phyloP scores from a whole-genome alignment of 2,797 vertebrate species.

The Pantherophis alleghaniensis region DNA sequence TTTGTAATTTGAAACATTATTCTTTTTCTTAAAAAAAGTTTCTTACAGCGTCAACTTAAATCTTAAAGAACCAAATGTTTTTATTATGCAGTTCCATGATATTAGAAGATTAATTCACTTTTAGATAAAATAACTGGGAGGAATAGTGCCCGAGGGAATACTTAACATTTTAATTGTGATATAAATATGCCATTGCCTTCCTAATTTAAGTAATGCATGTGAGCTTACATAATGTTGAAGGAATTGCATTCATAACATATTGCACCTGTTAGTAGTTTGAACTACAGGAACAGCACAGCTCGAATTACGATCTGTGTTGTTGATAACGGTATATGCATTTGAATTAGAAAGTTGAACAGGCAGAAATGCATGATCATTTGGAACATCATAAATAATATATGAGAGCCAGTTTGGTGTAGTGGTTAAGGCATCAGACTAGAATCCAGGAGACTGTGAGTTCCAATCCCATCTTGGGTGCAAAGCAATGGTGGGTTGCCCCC shows the following conservation, averaged over 20 bases:
- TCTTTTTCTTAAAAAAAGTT: slow-evolving; percentile 35
- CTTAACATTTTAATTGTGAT: slow-evolving; percentile 69
- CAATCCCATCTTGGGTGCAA: neutral
- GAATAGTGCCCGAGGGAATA: slow-evolving; percentile 51
- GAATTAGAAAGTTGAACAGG: slow-evolving; percentile 45
- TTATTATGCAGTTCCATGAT: slow-evolving; percentile 16
- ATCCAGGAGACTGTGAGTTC: neutral
- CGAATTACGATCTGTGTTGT: slow-evolving; percentile 48
- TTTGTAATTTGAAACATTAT: neutral
- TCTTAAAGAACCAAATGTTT: slow-evolving; percentile 45
- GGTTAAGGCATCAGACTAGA: neutral
- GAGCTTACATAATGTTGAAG: slow-evolving; percentile 50
- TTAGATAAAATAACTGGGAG: slow-evolving; percentile 60
- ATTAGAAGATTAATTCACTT: slow-evolving; percentile 51
- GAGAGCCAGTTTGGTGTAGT: neutral
- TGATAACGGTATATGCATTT: slow-evolving; percentile 24
- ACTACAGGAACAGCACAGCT: slow-evolving; percentile 30
- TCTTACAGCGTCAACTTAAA: slow-evolving; percentile 25
- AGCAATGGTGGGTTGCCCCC: neutral
- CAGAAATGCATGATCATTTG: neutral
- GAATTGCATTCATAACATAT: slow-evolving; percentile 35
- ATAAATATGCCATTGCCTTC: slow-evolving; percentile 64
- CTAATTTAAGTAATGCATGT: slow-evolving; percentile 58
- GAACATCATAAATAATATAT: neutral
- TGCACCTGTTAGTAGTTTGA: slow-evolving; percentile 48